Percentiles rank a stretch among this genome's conserved stretches.
phyloP scores from a whole-genome alignment of 1,140 invertebrate genomes.

The Musca domestica region DNA sequence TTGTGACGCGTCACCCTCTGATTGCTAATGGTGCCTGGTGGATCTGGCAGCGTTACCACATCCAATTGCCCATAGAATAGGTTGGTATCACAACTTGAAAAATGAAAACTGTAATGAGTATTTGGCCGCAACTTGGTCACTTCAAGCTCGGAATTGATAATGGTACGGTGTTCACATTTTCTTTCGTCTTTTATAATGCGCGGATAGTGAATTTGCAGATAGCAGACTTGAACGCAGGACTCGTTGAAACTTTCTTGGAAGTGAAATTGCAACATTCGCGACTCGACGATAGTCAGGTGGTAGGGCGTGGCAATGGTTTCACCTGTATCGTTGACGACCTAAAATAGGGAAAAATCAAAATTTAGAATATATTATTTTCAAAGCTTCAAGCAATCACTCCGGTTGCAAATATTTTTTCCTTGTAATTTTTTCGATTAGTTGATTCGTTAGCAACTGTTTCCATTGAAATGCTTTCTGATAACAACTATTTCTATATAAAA shows the following conservation, averaged over 20 bases:
- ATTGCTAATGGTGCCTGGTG: conserved; percentile 47
- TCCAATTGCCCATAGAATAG: conserved; percentile 48
- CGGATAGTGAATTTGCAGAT: conserved; percentile 36
- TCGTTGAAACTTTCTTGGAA: conserved; percentile 48
- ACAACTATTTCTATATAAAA: too few species aligned
- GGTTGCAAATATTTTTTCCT: too few species aligned
- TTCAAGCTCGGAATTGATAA: conserved; percentile 41
- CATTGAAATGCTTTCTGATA: too few species aligned
- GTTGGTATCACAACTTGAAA: conserved; percentile 43
- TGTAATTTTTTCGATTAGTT: too few species aligned
- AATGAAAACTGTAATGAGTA: conserved; percentile 40
- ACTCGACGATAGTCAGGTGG: conserved; percentile 42
- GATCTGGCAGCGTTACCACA: conserved; percentile 45
- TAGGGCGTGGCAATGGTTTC: conserved; percentile 46
- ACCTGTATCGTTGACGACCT: conserved; percentile 49
- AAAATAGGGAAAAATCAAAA: background rate
- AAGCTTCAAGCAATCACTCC: too few species aligned
- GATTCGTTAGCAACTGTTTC: too few species aligned
- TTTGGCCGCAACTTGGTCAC: conserved; percentile 39
- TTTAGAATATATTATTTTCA: too few species aligned
- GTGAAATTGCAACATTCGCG: conserved; percentile 41
- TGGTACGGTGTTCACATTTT: conserved; percentile 40
- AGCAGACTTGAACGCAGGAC: conserved; percentile 45
- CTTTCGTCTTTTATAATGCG: conserved; percentile 36
- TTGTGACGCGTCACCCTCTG: conserved; percentile 37